Evolutionary conservation across 2,888 invertebrate genomes (phyloP).

Genomic region (Eutolmus rufibarbis): DNA sequence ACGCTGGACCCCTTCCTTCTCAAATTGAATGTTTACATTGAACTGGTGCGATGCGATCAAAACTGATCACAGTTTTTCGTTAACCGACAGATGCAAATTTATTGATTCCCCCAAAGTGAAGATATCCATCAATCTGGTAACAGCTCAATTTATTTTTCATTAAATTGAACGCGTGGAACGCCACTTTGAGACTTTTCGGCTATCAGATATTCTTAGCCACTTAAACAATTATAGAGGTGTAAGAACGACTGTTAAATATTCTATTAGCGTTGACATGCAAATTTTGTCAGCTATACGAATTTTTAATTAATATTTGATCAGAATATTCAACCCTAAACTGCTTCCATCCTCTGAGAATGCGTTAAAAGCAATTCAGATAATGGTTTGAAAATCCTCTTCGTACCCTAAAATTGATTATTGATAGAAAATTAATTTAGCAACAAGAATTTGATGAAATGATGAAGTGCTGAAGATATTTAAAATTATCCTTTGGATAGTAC

Average conservation of each 20-base stretch:
- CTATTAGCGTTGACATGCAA: not conserved
- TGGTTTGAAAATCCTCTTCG: too few species aligned
- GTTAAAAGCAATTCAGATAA: not conserved
- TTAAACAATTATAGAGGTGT: not conserved
- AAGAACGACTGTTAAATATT: not conserved
- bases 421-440: too few species aligned
- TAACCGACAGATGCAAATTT: not conserved
- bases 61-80: not conserved
- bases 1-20: not conserved
- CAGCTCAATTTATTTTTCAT: not conserved
- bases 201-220: not conserved
- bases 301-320: not conserved
- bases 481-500: too few species aligned
- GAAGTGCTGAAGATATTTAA: too few species aligned
- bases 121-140: not conserved
- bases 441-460: too few species aligned
- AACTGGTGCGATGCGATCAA: not conserved
- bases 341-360: too few species aligned
- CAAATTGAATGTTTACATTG: not conserved
- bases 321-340: not conserved
- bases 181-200: not conserved
- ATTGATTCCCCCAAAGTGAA: not conserved
- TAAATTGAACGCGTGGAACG: not conserved
- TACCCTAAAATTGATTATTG: too few species aligned
- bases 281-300: not conserved